A percentile compares a stretch with the other conserved stretches of the same genome.
Evolutionary conservation across 2,888 invertebrate genomes (phyloP).

Genomic region (Tribolium freemani): DNA sequence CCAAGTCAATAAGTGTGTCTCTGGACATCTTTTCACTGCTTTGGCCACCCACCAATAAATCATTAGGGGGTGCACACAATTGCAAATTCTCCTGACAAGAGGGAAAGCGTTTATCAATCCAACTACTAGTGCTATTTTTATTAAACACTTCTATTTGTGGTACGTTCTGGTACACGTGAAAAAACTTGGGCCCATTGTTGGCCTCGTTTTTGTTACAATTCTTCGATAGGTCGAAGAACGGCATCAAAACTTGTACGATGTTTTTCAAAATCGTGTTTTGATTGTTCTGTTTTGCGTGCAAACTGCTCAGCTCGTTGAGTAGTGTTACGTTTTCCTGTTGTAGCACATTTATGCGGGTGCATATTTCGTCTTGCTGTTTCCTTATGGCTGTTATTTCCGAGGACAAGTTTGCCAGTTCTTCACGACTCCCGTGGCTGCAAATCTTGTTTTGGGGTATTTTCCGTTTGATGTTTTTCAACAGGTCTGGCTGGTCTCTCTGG

Average conservation of each 20-base stretch:
- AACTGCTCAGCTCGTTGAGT: conserved; percentile 54
- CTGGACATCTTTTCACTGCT: too few species aligned
- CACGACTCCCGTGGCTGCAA: neutral
- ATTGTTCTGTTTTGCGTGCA: conserved; percentile 52
- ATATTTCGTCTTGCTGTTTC: conserved; percentile 49
- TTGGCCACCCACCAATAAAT: too few species aligned
- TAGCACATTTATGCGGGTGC: conserved; percentile 50
- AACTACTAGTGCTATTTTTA: too few species aligned
- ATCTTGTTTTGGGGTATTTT: conserved; percentile 68
- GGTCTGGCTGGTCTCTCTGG: conserved; percentile 83
- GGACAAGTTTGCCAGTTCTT: conserved; percentile 45
- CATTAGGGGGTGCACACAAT: too few species aligned
- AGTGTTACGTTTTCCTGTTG: conserved; percentile 56
- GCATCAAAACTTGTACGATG: conserved; percentile 57
- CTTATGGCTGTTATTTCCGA: conserved; percentile 50
- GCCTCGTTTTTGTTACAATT: conserved; percentile 41
- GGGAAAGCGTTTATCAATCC: too few species aligned
- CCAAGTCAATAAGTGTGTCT: too few species aligned
- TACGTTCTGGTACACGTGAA: too few species aligned
- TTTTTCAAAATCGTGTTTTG: conserved; percentile 51
- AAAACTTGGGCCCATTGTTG: too few species aligned
- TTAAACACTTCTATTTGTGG: too few species aligned
- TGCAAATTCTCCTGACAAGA: too few species aligned
- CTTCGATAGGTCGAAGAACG: conserved; percentile 47
- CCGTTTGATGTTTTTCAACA: conserved; percentile 84